Conservation (phyloP, 2,113 vertebrate species). For the Paratilapia polleni region DNA sequence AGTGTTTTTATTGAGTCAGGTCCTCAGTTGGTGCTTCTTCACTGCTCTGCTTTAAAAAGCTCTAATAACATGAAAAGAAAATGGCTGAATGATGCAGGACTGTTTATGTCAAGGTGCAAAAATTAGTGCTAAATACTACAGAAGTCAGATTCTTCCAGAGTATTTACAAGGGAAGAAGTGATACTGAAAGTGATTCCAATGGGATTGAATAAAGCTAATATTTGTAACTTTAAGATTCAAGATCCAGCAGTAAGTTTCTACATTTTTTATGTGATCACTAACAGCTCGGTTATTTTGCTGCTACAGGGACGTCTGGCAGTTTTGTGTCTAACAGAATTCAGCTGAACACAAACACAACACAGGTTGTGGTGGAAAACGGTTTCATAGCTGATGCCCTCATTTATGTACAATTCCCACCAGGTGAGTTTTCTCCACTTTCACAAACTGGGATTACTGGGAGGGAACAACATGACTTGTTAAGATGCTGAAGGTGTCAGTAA, state of each 20-base stretch:
- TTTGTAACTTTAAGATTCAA: background rate
- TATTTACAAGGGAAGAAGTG: too few relatives aligned
- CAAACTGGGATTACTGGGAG: background rate
- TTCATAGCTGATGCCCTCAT: constrained; percentile 35
- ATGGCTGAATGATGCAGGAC: too few relatives aligned
- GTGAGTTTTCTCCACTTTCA: constrained; percentile 20
- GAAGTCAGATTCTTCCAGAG: too few relatives aligned
- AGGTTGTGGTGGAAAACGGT: background rate
- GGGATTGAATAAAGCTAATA: too few relatives aligned
- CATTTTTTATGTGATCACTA: background rate
- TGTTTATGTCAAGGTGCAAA: too few relatives aligned
- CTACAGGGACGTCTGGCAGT: constrained; percentile 35
- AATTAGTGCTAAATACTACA: too few relatives aligned
- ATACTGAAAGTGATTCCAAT: too few relatives aligned
- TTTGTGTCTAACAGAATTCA: constrained; percentile 45
- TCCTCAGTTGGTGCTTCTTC: too few relatives aligned
- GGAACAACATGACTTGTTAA: background rate
- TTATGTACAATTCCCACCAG: constrained; percentile 33
- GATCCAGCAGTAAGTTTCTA: background rate
- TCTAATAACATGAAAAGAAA: too few relatives aligned
- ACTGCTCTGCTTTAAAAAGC: too few relatives aligned
- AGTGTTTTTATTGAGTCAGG: too few relatives aligned
- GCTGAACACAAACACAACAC: constrained; percentile 47
- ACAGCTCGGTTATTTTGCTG: background rate
- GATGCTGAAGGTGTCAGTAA: background rate